Percentiles rank a stretch among this genome's conserved stretches.
These are phyloP conservation scores for Chamaea fasciata DNA, from an alignment of 2,113 vertebrate species.

Conservation along the genomic window DNA sequence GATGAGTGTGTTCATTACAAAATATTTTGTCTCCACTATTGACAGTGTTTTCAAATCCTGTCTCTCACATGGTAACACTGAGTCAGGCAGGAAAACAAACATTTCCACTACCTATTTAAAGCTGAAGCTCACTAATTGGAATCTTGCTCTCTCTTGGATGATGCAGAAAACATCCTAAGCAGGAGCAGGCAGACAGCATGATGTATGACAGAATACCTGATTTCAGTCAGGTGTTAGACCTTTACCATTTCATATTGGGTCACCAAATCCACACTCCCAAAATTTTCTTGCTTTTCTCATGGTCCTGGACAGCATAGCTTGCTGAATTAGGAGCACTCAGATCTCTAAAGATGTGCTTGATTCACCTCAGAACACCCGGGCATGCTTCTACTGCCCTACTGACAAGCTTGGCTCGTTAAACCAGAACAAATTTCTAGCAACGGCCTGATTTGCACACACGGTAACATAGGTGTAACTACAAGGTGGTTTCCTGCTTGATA, in stretches of 20 bases:
- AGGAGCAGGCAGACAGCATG: neutral
- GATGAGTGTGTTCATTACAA: neutral
- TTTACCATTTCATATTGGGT: neutral
- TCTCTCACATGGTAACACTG: neutral
- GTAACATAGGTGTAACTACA: neutral
- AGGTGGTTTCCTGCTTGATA: neutral
- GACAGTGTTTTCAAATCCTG: neutral
- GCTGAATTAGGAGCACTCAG: neutral
- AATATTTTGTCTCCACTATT: neutral
- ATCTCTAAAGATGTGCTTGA: neutral
- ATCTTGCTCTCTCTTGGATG: neutral
- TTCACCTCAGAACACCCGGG: neutral
- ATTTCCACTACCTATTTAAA: neutral
- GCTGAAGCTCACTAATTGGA: neutral
- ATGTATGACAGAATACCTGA: neutral
- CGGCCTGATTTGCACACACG: neutral
- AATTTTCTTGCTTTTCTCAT: neutral
- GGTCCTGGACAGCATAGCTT: neutral
- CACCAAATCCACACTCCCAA: neutral
- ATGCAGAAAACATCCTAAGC: neutral
- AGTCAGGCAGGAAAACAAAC: neutral
- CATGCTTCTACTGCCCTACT: neutral
- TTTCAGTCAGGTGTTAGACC: neutral
- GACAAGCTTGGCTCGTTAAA: neutral
- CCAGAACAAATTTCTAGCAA: neutral